Conservation (phyloP, 2,113 vertebrate species). For the Progne subis region DNA sequence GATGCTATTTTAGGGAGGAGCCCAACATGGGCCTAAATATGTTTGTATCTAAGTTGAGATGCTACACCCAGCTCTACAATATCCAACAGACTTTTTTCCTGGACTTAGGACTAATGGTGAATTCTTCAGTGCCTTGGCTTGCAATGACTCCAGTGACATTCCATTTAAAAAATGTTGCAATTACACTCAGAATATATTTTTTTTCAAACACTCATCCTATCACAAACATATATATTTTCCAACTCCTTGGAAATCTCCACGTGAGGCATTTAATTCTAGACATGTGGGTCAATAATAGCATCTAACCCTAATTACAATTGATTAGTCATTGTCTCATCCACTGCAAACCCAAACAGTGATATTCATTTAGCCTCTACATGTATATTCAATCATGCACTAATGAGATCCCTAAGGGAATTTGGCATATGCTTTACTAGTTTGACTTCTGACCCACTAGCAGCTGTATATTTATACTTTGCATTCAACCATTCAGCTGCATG, state of each 20-base stretch:
- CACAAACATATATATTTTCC: constrained; percentile 57
- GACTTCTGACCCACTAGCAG: constrained; percentile 78
- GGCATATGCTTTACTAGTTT: constrained; percentile 76
- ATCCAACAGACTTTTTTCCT: constrained; percentile 37
- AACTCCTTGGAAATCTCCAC: constrained; percentile 55
- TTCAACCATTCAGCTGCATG: constrained; percentile 74
- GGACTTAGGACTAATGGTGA: not conserved
- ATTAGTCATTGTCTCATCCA: constrained; percentile 81
- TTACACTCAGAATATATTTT: not conserved
- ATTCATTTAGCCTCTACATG: constrained; percentile 78
- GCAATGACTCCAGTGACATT: constrained; percentile 9
- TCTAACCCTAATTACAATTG: constrained; percentile 79
- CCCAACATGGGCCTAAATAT: not conserved
- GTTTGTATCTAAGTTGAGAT: constrained; percentile 8
- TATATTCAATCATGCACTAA: constrained; percentile 79
- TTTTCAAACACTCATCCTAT: not conserved
- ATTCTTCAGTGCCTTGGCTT: constrained; percentile 36
- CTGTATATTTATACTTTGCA: constrained; percentile 82
- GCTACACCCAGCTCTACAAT: constrained; percentile 42
- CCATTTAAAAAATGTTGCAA: constrained; percentile 46
- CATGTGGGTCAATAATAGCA: constrained; percentile 75
- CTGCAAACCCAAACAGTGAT: constrained; percentile 72
- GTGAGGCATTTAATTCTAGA: constrained; percentile 65
- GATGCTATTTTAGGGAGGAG: constrained; percentile 61
- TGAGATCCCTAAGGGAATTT: constrained; percentile 78